phyloP scores from a whole-genome alignment of 1,140 invertebrate genomes.

The Zaprionus vittiger region DNA sequence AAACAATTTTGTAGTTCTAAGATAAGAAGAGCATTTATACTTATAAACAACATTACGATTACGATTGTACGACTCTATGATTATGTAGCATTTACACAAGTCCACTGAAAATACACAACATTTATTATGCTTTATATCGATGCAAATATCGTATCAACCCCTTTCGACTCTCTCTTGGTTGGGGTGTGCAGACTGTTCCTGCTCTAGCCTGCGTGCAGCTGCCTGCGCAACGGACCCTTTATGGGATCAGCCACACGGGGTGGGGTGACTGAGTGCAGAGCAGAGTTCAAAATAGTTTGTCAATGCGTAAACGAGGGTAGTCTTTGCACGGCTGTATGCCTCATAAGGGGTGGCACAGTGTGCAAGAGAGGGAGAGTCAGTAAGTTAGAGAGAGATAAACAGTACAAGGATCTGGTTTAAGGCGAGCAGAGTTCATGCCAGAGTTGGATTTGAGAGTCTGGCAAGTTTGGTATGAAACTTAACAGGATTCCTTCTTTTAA shows the following conservation, averaged over 20 bases:
- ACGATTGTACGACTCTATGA: constrained; percentile 5
- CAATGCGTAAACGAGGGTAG: constrained; percentile 33
- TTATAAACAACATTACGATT: constrained; percentile 24
- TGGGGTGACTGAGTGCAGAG: constrained; percentile 18
- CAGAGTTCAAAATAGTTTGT: constrained; percentile 29
- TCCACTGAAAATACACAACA: constrained; percentile 64
- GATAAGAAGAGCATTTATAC: constrained; percentile 41
- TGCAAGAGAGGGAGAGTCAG: background rate
- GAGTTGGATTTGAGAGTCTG: background rate
- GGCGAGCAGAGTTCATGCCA: background rate
- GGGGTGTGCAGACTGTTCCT: constrained; percentile 9
- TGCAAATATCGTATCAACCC: constrained; percentile 32
- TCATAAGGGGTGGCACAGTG: constrained; percentile 22
- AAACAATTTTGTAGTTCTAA: constrained; percentile 29
- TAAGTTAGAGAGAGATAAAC: background rate
- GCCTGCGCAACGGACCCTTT: constrained; percentile 22
- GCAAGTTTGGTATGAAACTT: background rate
- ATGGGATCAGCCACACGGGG: constrained; percentile 30
- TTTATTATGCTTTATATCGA: constrained; percentile 15
- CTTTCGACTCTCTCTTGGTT: background rate
- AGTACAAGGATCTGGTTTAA: constrained; percentile 20
- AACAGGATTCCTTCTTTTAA: background rate
- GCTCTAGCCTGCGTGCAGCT: constrained; percentile 28
- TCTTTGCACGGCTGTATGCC: background rate
- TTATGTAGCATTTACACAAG: constrained; percentile 27